phyloP scores from a whole-genome alignment of 2,888 invertebrate genomes.

The Tinea semifulvella region DNA sequence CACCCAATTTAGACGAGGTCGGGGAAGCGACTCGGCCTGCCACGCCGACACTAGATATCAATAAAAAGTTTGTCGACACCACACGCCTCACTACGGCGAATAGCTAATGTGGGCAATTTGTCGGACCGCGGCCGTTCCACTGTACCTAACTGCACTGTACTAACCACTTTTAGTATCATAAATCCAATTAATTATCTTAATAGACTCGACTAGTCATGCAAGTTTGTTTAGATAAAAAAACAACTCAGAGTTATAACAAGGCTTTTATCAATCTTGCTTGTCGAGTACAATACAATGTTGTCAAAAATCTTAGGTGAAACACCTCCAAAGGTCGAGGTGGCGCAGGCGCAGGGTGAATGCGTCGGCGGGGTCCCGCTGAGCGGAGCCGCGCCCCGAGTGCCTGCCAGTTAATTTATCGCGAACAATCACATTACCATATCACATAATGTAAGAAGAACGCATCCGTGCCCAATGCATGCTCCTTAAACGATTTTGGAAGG shows the following conservation, averaged over 20 bases:
- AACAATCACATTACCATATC: slow-evolving; percentile 66
- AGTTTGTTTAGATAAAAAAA: slow-evolving; percentile 6
- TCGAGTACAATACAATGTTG: slow-evolving; percentile 9
- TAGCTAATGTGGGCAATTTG: slow-evolving; percentile 34
- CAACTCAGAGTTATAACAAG: background rate
- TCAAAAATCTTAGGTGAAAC: slow-evolving; percentile 13
- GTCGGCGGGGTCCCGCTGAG: slow-evolving; percentile 50
- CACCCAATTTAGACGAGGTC: slow-evolving; percentile 40
- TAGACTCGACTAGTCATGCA: slow-evolving; percentile 1
- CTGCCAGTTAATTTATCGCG: slow-evolving; percentile 56
- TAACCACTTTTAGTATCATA: slow-evolving; percentile 3
- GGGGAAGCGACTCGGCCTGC: slow-evolving; percentile 24
- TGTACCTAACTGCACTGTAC: no score
- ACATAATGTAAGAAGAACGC: slow-evolving; percentile 56
- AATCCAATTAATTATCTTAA: slow-evolving; percentile 8
- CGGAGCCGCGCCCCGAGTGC: slow-evolving; percentile 34
- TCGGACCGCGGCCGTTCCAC: slow-evolving; percentile 22
- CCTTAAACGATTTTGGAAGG: slow-evolving; percentile 58
- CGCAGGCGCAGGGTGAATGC: slow-evolving; percentile 35
- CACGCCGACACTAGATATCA: slow-evolving; percentile 21
- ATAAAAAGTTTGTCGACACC: slow-evolving; percentile 38
- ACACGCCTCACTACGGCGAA: slow-evolving; percentile 26
- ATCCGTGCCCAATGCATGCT: slow-evolving; percentile 37
- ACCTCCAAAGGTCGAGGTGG: slow-evolving; percentile 9
- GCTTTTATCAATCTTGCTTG: background rate